These are phyloP conservation scores for Dromaius novaehollandiae DNA, from an alignment of 2,113 vertebrate species.

Conservation along the genomic window DNA sequence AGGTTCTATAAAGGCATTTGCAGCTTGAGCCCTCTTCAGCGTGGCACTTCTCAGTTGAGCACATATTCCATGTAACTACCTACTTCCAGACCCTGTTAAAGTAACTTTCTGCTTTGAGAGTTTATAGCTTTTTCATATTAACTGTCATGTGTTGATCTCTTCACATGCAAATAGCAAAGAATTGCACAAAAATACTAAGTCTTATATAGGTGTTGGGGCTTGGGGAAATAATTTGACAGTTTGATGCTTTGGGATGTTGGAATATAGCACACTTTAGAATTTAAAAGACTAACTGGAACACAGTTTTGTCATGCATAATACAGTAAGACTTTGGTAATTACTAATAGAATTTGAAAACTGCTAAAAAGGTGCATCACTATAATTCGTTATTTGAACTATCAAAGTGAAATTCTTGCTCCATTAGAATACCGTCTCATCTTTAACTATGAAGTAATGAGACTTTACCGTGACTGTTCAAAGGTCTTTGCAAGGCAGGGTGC, in stretches of 20 bases:
- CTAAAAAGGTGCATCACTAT: background rate
- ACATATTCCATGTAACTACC: background rate
- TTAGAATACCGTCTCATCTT: background rate
- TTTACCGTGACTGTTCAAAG: background rate
- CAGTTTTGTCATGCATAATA: background rate
- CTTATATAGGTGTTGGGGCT: background rate
- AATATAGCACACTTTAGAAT: background rate
- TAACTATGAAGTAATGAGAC: background rate
- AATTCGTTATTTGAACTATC: background rate
- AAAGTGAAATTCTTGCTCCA: background rate
- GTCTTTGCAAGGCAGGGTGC: background rate
- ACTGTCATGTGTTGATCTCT: background rate
- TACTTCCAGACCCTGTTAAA: background rate
- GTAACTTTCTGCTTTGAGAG: conserved; percentile 1
- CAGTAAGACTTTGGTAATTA: background rate
- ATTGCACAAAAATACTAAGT: conserved; percentile 25
- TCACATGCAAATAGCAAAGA: background rate
- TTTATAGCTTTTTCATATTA: conserved; percentile 9
- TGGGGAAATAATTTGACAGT: background rate
- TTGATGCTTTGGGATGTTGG: background rate
- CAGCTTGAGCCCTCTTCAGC: background rate
- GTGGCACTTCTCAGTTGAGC: background rate
- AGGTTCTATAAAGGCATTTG: background rate
- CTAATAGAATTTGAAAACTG: background rate
- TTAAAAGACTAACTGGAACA: background rate